Percentiles rank a stretch among this genome's conserved stretches.
Evolutionary conservation across 2,797 vertebrate species (phyloP).

Genomic region (Orestias chungarensis): DNA sequence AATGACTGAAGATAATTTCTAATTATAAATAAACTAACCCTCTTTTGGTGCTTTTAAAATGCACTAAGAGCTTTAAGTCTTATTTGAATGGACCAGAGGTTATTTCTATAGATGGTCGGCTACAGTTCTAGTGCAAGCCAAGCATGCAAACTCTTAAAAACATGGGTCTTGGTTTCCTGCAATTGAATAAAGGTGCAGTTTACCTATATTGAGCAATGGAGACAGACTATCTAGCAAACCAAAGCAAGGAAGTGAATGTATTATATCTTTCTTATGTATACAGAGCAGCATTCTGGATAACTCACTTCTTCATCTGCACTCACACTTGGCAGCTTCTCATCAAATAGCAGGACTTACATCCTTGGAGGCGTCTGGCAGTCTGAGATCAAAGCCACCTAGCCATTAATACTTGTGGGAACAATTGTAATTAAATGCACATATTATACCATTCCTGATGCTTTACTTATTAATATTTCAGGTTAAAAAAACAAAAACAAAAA

Average conservation of each 20-base stretch:
- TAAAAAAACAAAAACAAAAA: no score
- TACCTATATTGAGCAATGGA: background rate
- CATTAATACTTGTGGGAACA: background rate
- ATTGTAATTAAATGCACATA: background rate
- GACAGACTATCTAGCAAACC: background rate
- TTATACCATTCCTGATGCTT: background rate
- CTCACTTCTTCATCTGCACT: background rate
- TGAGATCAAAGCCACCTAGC: no score
- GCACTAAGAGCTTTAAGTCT: background rate
- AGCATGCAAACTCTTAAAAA: background rate
- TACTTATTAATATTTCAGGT: background rate
- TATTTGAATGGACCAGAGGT: background rate
- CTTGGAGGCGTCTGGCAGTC: background rate
- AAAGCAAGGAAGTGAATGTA: background rate
- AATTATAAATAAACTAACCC: background rate
- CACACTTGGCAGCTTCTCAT: background rate
- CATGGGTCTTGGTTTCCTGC: background rate
- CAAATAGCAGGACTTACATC: background rate
- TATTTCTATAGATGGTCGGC: background rate
- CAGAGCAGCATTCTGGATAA: background rate
- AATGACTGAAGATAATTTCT: background rate
- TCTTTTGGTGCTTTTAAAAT: background rate
- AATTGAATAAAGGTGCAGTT: background rate
- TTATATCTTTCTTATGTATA: background rate
- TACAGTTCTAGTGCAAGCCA: background rate